Conservation (phyloP, 2,888 invertebrate genomes). For the Drosophila pseudotakahashii region DNA sequence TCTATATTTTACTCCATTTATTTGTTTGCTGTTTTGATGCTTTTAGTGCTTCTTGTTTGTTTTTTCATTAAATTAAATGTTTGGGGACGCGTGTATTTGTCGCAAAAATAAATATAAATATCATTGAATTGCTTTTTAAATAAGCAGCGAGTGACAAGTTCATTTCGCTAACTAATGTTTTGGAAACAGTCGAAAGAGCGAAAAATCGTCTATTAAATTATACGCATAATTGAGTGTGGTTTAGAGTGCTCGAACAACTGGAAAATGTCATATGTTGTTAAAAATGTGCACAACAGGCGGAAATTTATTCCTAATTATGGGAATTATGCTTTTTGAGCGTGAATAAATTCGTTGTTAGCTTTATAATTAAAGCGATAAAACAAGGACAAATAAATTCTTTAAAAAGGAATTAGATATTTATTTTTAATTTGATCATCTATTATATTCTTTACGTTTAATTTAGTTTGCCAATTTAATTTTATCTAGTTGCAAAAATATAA, state of each 20-base stretch:
- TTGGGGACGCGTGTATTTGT: slow-evolving; percentile 43
- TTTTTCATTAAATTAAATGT: slow-evolving; percentile 78
- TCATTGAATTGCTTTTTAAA: slow-evolving; percentile 68
- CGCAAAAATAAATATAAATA: slow-evolving; percentile 65
- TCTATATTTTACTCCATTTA: slow-evolving; percentile 4
- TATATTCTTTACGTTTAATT: too few relatives aligned
- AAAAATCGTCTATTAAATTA: slow-evolving; percentile 31
- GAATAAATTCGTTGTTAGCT: neutral
- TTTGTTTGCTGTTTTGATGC: slow-evolving; percentile 64
- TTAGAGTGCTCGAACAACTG: neutral
- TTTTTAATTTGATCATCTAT: too few relatives aligned
- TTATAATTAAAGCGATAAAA: neutral
- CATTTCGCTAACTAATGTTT: slow-evolving; percentile 52
- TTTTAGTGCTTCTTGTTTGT: slow-evolving; percentile 66
- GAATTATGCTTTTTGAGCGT: neutral
- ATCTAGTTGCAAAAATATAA: too few relatives aligned
- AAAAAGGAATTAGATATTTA: too few relatives aligned
- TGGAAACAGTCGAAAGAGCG: slow-evolving; percentile 17
- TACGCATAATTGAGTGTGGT: slow-evolving; percentile 23
- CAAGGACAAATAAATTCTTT: neutral
- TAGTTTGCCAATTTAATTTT: too few relatives aligned
- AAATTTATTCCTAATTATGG: neutral
- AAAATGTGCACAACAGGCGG: neutral
- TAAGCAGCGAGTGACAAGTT: slow-evolving; percentile 30
- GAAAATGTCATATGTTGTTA: neutral